Evolutionary conservation across 92 coral and sea anemone genomes (phyloP).

Genomic region (Phymanthus crucifer): DNA sequence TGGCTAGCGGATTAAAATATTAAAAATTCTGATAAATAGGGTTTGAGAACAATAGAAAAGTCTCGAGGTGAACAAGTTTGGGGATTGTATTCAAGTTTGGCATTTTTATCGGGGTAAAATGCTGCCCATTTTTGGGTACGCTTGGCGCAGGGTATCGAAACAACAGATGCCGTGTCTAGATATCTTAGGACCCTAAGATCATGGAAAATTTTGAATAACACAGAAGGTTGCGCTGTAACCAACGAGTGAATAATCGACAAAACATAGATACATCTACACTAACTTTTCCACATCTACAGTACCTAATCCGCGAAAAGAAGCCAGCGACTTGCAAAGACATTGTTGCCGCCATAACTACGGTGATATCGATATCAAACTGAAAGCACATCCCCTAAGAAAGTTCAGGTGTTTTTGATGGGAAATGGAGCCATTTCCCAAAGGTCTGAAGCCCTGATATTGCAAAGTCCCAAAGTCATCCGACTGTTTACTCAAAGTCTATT

Average conservation of each 20-base stretch:
- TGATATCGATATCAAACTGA: background rate
- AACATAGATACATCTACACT: background rate
- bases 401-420: slow-evolving; percentile 9
- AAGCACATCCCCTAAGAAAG: background rate
- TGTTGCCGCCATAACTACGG: background rate
- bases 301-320: background rate
- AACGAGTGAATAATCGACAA: background rate
- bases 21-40: slow-evolving; percentile 27
- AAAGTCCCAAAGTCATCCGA: slow-evolving; percentile 11
- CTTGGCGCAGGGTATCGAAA: background rate
- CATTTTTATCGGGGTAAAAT: slow-evolving; percentile 7
- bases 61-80: slow-evolving; percentile 18
- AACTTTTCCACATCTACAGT: background rate
- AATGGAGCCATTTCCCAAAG: slow-evolving; percentile 10
- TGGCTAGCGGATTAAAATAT: slow-evolving; percentile 24
- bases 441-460: background rate
- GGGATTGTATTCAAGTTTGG: slow-evolving; percentile 17
- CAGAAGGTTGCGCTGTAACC: background rate
- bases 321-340: background rate
- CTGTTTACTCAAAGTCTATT: slow-evolving; percentile 9
- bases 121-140: slow-evolving; percentile 11
- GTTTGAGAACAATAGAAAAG: slow-evolving; percentile 8
- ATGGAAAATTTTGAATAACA: background rate
- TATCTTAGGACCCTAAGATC: background rate
- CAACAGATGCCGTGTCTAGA: slow-evolving; percentile 4